Evolutionary conservation across 1,140 invertebrate genomes (phyloP).

Genomic region (Aphelenchoides avenae): DNA sequence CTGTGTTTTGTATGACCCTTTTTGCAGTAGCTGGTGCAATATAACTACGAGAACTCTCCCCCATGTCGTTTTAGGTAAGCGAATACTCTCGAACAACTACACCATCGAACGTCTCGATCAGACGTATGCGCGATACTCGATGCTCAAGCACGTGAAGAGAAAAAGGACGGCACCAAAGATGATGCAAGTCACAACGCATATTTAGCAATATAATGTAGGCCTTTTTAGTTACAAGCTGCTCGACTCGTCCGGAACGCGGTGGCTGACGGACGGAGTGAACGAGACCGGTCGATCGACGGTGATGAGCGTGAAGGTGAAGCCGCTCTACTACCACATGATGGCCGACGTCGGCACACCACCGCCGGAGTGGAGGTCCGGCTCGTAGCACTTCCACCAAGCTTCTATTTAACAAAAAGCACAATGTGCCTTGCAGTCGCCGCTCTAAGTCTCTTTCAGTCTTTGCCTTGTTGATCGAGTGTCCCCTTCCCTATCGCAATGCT

Average conservation of each 20-base stretch:
- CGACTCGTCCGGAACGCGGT: constrained; percentile 44
- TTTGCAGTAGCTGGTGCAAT: too few relatives aligned
- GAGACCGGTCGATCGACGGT: constrained; percentile 53
- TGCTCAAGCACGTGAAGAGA: constrained; percentile 58
- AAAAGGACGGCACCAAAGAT: constrained; percentile 57
- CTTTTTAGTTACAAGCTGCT: constrained; percentile 54
- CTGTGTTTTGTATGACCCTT: constrained; percentile 21
- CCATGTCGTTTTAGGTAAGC: constrained; percentile 38
- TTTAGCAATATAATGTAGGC: background rate
- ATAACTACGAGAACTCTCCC: constrained; percentile 3
- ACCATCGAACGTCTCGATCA: constrained; percentile 63
- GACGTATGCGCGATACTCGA: constrained; percentile 52
- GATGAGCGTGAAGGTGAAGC: constrained; percentile 43
- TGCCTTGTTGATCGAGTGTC: too few relatives aligned
- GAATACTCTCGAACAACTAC: constrained; percentile 62
- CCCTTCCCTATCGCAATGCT: too few relatives aligned
- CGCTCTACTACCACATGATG: constrained; percentile 56
- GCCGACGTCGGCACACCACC: constrained; percentile 56
- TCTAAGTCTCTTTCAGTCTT: too few relatives aligned
- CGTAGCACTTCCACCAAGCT: too few relatives aligned
- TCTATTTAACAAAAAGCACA: too few relatives aligned
- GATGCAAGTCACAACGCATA: constrained; percentile 36
- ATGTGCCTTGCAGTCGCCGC: too few relatives aligned
- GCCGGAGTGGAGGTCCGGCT: constrained; percentile 53
- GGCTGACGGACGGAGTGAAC: constrained; percentile 50